These are phyloP conservation scores for Medauroidea extradentata DNA, from an alignment of 1,140 invertebrate species.

Conservation along the genomic window DNA sequence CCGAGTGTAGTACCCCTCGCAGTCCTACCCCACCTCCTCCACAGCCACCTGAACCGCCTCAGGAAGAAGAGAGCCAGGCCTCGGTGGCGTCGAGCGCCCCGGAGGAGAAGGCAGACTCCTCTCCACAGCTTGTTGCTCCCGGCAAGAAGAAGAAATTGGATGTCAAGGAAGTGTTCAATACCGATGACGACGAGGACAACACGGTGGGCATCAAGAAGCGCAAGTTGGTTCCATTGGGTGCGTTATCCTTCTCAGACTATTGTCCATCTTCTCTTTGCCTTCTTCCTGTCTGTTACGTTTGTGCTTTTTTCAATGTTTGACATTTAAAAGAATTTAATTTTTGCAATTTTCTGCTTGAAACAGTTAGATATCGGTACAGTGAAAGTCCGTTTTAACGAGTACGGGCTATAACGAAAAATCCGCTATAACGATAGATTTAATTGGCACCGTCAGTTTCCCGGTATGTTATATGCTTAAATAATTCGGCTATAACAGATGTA, in stretches of 20 bases:
- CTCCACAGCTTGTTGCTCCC: constrained; percentile 17
- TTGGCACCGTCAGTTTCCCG: no score
- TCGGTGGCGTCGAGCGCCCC: constrained; percentile 9
- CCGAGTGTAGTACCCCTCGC: not conserved
- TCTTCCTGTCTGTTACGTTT: no score
- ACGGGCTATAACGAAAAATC: no score
- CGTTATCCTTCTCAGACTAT: constrained; percentile 8
- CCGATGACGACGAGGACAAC: constrained; percentile 71
- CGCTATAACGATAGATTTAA: no score
- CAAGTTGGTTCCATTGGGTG: constrained; percentile 78
- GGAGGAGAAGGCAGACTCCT: not conserved
- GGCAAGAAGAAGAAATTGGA: constrained; percentile 72
- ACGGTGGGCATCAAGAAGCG: constrained; percentile 59
- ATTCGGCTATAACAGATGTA: no score
- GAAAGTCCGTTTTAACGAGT: no score
- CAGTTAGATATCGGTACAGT: no score
- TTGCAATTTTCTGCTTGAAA: no score
- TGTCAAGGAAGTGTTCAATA: constrained; percentile 86
- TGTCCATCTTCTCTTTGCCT: no score
- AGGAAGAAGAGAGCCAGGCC: constrained; percentile 14
- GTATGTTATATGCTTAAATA: no score
- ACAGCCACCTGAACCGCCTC: not conserved
- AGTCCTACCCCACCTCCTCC: not conserved
- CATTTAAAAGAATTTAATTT: no score
- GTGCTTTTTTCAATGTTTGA: no score